A percentile compares a stretch with the other conserved stretches of the same genome.
These are phyloP conservation scores for Pollenia amentaria DNA, from an alignment of 2,888 invertebrate species.

Conservation along the genomic window DNA sequence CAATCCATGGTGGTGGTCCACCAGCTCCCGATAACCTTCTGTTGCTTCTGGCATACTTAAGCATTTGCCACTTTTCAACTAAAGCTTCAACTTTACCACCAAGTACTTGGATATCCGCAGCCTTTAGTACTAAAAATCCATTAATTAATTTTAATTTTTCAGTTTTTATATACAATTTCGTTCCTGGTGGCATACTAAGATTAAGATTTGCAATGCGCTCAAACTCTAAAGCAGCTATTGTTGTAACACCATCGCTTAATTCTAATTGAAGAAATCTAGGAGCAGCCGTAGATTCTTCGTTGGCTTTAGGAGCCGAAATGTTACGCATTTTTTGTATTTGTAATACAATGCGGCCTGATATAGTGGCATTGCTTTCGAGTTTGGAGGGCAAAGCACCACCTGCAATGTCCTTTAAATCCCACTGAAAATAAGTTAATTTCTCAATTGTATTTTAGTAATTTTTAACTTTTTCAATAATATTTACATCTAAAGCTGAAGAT, in stretches of 20 bases:
- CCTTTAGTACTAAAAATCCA: constrained; percentile 90
- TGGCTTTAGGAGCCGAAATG: constrained; percentile 94
- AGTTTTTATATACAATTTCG: constrained; percentile 88
- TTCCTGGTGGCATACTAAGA: constrained; percentile 95
- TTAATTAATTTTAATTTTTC: constrained; percentile 88
- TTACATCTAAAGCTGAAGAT: constrained; percentile 90
- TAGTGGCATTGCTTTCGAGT: constrained; percentile 82
- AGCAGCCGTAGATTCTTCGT: constrained; percentile 92
- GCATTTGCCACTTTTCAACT: constrained; percentile 93
- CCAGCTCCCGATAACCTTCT: constrained; percentile 85
- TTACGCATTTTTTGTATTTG: constrained; percentile 96
- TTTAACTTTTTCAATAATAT: constrained; percentile 80
- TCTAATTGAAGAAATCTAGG: constrained; percentile 94
- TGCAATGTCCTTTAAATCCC: constrained; percentile 93
- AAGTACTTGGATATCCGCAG: constrained; percentile 88
- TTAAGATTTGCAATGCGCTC: constrained; percentile 89
- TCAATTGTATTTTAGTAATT: background rate
- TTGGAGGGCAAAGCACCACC: constrained; percentile 90
- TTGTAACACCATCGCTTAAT: constrained; percentile 93
- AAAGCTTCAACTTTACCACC: constrained; percentile 94
- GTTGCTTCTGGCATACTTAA: constrained; percentile 86
- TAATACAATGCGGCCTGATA: constrained; percentile 89
- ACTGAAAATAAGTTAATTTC: constrained; percentile 75
- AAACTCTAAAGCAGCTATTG: constrained; percentile 91
- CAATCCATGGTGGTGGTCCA: constrained; percentile 96